phyloP scores from a whole-genome alignment of 1,140 invertebrate genomes.

The Charaxes varanes region DNA sequence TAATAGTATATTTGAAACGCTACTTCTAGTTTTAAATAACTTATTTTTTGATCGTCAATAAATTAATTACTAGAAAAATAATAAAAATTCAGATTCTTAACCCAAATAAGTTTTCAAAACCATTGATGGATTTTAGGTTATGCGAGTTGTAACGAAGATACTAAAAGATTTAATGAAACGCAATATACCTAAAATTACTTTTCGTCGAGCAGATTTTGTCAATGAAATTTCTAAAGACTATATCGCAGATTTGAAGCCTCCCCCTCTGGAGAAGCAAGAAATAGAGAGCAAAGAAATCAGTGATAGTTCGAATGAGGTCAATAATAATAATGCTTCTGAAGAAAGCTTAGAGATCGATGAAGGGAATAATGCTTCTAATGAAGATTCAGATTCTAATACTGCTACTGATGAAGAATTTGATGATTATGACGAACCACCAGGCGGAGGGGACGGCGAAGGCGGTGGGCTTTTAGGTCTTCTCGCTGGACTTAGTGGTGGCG shows the following conservation, averaged over 20 bases:
- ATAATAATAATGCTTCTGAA: constrained; percentile 31
- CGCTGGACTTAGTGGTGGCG: constrained; percentile 57
- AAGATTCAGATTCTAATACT: constrained; percentile 32
- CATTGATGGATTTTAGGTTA: too few species aligned
- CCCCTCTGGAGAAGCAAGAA: constrained; percentile 38
- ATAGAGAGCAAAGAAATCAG: constrained; percentile 25
- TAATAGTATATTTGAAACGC: too few species aligned
- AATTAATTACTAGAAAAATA: too few species aligned
- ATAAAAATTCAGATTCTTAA: too few species aligned
- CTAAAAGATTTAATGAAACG: constrained; percentile 25
- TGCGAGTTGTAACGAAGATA: too few species aligned
- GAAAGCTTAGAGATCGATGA: constrained; percentile 29
- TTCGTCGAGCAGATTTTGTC: constrained; percentile 21
- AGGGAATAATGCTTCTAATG: constrained; percentile 26
- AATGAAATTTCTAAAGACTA: constrained; percentile 37
- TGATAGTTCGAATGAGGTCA: constrained; percentile 31
- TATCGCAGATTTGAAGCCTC: constrained; percentile 29
- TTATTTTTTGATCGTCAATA: too few species aligned
- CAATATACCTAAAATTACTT: constrained; percentile 17
- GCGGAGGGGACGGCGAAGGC: constrained; percentile 54
- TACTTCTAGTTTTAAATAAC: too few species aligned
- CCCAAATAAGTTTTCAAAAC: too few species aligned
- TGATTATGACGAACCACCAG: constrained; percentile 49
- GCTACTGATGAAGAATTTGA: constrained; percentile 28
- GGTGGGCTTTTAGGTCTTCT: constrained; percentile 57